Base-by-base conservation (phyloP, 2,888 invertebrate species). In the Mythimna pallens region DNA sequence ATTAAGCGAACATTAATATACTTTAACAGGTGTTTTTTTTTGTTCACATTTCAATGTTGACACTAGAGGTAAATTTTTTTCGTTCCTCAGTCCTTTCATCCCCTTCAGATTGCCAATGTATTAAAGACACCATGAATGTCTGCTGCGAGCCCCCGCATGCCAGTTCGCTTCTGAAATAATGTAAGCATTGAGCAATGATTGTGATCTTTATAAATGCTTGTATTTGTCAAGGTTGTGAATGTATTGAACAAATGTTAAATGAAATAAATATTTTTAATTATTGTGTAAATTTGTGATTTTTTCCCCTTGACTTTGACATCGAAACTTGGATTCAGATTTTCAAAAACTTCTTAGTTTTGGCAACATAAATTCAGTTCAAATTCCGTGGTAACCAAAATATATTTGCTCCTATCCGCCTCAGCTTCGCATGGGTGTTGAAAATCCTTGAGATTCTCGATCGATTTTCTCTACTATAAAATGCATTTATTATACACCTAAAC, bases 161-260 rank as follows among this genome's bases (percentile, higher is more conserved):
- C 57, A 62, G 17, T 36, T 4, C 17, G 25, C 20, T 3, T 52
- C n/a, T 12, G 6, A 12, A 77, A 63, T 55, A 55, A 43, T 59
- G 4, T 59, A 30, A 52, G 52, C 36, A 65, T 36, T 59, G 57
- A 65, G 57, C 55, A 40, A 50, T 52, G 34, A 59, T 68, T 73
- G 68, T 83, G 69, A 65, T 73, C 54, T 61, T 71, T 72, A 61
- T 76, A 77, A 79, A 78, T 81, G 76, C 62, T 76, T 83, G 79
- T 75, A 43, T 83, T 73, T 85, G 73, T 63, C 71, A 87, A 76
- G 89, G 90, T 89, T 89, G 89, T 90, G 89, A 89, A 87, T 89
- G 89, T 82, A 78, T 40, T 70, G 80, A 75, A 75, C 61, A 77
- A 76, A 81, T 78, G 72, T 65, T 73, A 65, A 84, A 86, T 84